Percentiles rank a stretch among this genome's conserved stretches.
These are phyloP conservation scores for Rhorus exstirpatorius DNA, from an alignment of 2,888 invertebrate species.

Conservation along the genomic window DNA sequence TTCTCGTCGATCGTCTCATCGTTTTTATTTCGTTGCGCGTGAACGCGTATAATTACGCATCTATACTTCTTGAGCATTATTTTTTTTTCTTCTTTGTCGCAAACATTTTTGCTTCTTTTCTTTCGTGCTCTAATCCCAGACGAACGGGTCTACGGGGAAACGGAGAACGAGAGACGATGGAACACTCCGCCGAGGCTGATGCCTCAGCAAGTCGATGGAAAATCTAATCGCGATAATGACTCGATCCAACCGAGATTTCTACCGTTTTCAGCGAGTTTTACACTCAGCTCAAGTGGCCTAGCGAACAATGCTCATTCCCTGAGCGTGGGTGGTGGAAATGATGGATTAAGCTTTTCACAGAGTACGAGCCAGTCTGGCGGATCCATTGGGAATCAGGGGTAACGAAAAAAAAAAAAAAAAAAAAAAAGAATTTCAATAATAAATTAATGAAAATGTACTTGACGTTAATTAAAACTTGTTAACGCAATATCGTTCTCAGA, in stretches of 20 bases:
- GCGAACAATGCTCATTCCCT: constrained; percentile 80
- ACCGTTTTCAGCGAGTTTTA: constrained; percentile 82
- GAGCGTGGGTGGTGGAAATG: constrained; percentile 78
- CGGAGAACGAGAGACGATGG: constrained; percentile 76
- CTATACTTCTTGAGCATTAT: neutral
- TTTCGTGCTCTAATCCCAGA: constrained; percentile 69
- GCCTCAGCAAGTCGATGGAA: constrained; percentile 67
- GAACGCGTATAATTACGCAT: constrained; percentile 56
- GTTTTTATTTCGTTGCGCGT: constrained; percentile 31
- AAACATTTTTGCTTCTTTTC: neutral
- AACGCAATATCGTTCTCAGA: too few relatives aligned
- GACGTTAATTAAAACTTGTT: too few relatives aligned
- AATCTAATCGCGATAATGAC: constrained; percentile 63
- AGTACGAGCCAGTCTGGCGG: constrained; percentile 77
- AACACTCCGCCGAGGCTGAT: constrained; percentile 79
- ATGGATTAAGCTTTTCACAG: constrained; percentile 81
- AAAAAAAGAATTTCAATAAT: too few relatives aligned
- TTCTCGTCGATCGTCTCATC: constrained; percentile 33
- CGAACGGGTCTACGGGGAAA: constrained; percentile 73
- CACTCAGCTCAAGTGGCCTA: constrained; percentile 76
- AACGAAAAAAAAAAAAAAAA: constrained; percentile 46
- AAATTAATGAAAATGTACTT: too few relatives aligned
- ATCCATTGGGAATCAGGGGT: constrained; percentile 74
- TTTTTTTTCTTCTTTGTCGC: constrained; percentile 25
- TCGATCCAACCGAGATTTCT: constrained; percentile 78